phyloP scores from a whole-genome alignment of 2,797 vertebrate species.

The Leptodactylus fallax region DNA sequence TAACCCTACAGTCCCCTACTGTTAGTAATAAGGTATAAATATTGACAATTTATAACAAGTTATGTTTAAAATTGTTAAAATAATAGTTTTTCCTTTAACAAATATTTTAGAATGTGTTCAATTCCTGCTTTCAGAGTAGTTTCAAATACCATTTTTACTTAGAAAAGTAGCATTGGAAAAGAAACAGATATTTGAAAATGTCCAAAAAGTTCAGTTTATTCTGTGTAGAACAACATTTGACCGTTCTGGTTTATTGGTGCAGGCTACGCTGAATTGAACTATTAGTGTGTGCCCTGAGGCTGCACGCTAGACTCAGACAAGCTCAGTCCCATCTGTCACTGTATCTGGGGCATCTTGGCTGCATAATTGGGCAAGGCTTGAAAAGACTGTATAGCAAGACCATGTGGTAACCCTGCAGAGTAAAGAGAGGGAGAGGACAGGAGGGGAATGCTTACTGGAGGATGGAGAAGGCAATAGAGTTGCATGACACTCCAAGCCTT shows the following conservation, averaged over 20 bases:
- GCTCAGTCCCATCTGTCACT: slow-evolving; percentile 77
- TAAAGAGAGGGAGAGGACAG: slow-evolving; percentile 13
- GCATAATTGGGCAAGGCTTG: slow-evolving; percentile 69
- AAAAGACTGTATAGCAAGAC: slow-evolving; percentile 72
- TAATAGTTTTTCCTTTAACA: neutral
- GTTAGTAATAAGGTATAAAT: too few species aligned
- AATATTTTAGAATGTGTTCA: neutral
- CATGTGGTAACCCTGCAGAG: slow-evolving; percentile 69
- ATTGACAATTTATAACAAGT: too few species aligned
- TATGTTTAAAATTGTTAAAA: neutral
- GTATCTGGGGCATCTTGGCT: slow-evolving; percentile 68
- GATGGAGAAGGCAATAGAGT: slow-evolving; percentile 73
- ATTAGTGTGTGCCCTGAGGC: slow-evolving; percentile 64
- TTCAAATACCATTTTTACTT: neutral
- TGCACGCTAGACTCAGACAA: slow-evolving; percentile 66
- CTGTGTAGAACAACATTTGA: slow-evolving; percentile 34
- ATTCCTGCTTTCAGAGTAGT: neutral
- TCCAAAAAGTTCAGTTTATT: neutral
- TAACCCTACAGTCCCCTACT: too few species aligned
- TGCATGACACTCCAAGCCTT: slow-evolving; percentile 71
- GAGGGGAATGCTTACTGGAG: slow-evolving; percentile 49
- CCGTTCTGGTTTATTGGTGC: slow-evolving; percentile 36
- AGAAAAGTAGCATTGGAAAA: neutral
- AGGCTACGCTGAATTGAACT: slow-evolving; percentile 58
- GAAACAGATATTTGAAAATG: neutral